Evolutionary conservation across 2,888 invertebrate species (phyloP).

Genomic region (Dicyrtoma fusca): DNA sequence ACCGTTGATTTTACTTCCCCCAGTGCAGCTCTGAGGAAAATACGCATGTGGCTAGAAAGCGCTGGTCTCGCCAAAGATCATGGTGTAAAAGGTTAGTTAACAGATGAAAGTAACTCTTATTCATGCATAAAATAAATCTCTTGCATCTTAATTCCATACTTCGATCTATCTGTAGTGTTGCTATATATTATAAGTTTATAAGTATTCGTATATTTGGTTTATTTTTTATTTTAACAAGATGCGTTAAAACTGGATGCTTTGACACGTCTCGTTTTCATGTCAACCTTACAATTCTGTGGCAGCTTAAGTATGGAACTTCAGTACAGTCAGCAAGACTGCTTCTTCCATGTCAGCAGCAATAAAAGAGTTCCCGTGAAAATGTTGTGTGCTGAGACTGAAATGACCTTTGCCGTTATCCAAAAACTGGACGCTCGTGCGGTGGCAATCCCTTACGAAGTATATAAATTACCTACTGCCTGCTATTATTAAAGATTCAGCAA

Average conservation of each 20-base stretch:
- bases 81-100: neutral
- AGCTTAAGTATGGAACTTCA: neutral
- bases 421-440: slow-evolving; percentile 58
- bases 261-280: slow-evolving; percentile 7
- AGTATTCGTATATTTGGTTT: neutral
- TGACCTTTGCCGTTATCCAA: slow-evolving; percentile 54
- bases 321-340: slow-evolving; percentile 7
- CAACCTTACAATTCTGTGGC: neutral
- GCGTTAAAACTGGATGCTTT: slow-evolving; percentile 15
- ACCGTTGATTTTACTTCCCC: slow-evolving; percentile 7
- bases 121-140: no score
- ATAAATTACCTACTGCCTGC: neutral
- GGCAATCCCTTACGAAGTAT: slow-evolving; percentile 59
- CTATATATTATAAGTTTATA: no score
- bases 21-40: slow-evolving; percentile 4
- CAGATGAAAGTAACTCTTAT: no score
- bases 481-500: neutral
- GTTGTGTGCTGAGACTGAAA: slow-evolving; percentile 59
- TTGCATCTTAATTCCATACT: no score
- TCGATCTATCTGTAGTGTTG: no score
- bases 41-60: slow-evolving; percentile 3
- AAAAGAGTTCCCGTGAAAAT: slow-evolving; percentile 59
- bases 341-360: slow-evolving; percentile 57
- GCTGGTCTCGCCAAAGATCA: neutral
- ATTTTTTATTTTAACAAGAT: slow-evolving; percentile 9